Evolutionary conservation across 2,888 invertebrate species (phyloP), one percentile per base, ranked within the genome.

Genomic region (Sepiola atlantica): DNA sequence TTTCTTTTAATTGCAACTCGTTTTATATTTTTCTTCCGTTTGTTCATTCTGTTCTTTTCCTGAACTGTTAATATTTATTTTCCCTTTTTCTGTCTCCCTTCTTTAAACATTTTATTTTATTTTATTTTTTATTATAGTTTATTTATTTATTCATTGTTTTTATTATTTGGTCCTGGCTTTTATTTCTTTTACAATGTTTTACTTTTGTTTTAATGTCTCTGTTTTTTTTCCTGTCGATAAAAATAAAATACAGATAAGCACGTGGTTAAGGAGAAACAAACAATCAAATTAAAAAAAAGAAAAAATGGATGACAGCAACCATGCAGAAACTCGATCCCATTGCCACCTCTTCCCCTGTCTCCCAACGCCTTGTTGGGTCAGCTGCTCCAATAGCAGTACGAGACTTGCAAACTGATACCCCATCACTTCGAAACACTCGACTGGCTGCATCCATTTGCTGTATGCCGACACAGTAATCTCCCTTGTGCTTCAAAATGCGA

Each of bases 381-480:
- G 77, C 77, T 77, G 77, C 77, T 77, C 18, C n/a, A 77, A 18
- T 32, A 16, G n/a, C 16, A 77, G 4, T n/a, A 77, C 32, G 77
- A 77, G 77, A 77, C n/a, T n/a, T 21, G 77, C 77, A 77, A 77
- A n/a, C 16, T 77, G 77, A 77, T 77, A 77, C n/a, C 32, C 16
- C 77, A 77, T 77, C 77, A n/a, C n/a, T n/a, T 77, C 16, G 77
- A 77, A 77, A 77, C 77, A 77, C 77, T 77, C 77, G 77, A 77
- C 77, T 77, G 77, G n/a, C n/a, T 32, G 77, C 77, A 77, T 77
- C 77, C 45, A 45, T 77, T 77, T 16, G n/a, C 16, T 14, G 0
- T n/a, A 77, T n/a, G n/a, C 32, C 77, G 14, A 77, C 77, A 77
- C 77, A 77, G n/a, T 77, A n/a, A 16, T 21, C 77, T 77, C 77